Percentiles rank a stretch among this genome's conserved stretches.
Conservation (phyloP, 92 coral and sea anemone genomes). For the Paramuricea clavata region DNA sequence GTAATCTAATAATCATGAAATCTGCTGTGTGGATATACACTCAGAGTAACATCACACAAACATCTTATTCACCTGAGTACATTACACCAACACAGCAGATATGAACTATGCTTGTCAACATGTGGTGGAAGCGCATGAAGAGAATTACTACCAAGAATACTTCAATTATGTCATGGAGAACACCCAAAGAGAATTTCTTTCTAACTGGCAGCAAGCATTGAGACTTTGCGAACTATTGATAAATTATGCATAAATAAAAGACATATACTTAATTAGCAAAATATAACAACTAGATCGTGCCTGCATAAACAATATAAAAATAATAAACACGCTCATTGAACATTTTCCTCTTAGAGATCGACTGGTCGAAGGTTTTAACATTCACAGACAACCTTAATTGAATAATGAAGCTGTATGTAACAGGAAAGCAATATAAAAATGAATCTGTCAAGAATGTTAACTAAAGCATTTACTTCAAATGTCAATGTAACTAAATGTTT, state of each 20-base stretch:
- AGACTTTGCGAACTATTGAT: constrained; percentile 39
- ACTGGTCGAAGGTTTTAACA: too few species aligned
- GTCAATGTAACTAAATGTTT: not conserved
- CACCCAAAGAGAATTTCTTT: constrained; percentile 55
- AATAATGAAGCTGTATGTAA: too few species aligned
- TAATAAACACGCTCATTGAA: not conserved
- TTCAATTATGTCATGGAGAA: constrained; percentile 67
- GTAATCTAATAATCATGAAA: too few species aligned
- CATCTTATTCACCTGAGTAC: too few species aligned
- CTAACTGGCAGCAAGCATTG: constrained; percentile 62
- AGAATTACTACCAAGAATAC: constrained; percentile 69
- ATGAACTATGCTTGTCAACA: constrained; percentile 68
- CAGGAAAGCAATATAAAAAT: too few species aligned
- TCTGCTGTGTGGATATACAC: too few species aligned
- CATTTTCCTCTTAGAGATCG: too few species aligned
- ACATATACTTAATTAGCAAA: not conserved
- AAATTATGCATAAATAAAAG: constrained; percentile 39
- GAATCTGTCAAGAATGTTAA: not conserved
- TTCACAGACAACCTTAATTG: too few species aligned
- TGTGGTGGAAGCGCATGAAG: constrained; percentile 57
- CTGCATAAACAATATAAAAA: not conserved
- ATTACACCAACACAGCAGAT: too few species aligned
- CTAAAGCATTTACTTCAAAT: not conserved
- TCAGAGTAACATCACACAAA: too few species aligned
- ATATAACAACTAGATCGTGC: not conserved